phyloP scores from a whole-genome alignment of 2,888 invertebrate species.

The Carabus problematicus region DNA sequence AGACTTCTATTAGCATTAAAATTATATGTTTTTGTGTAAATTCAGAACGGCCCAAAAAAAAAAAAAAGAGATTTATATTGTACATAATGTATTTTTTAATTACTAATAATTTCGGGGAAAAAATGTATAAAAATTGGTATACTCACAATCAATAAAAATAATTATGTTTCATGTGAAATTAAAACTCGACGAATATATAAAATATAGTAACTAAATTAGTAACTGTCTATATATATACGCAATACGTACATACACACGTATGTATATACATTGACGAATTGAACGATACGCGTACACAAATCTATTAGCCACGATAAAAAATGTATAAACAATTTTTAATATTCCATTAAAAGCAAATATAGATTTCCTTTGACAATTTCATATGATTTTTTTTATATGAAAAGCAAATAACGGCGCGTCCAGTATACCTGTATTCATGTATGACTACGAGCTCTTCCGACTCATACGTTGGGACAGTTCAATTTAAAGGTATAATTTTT shows the following conservation, averaged over 20 bases:
- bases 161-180: neutral
- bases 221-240: constrained; percentile 14
- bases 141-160: too few relatives aligned
- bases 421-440: neutral
- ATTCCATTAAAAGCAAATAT: constrained; percentile 42
- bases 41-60: too few relatives aligned
- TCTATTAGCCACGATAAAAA: constrained; percentile 30
- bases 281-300: neutral
- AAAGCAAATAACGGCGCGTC: constrained; percentile 46
- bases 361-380: constrained; percentile 49
- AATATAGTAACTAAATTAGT: constrained; percentile 38
- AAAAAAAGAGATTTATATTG: too few relatives aligned
- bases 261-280: constrained; percentile 12
- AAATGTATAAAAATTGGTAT: too few relatives aligned
- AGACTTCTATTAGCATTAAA: too few relatives aligned
- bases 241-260: constrained; percentile 17
- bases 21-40: too few relatives aligned
- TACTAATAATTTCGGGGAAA: too few relatives aligned
- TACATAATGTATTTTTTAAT: too few relatives aligned
- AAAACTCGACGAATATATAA: constrained; percentile 32
- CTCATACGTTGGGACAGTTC: constrained; percentile 53
- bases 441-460: neutral
- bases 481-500: constrained; percentile 58
- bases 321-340: constrained; percentile 40
- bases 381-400: constrained; percentile 52